phyloP scores from a whole-genome alignment of 37 sponge, comb jelly and placozoan genomes.

The Bolinopsis microptera region DNA sequence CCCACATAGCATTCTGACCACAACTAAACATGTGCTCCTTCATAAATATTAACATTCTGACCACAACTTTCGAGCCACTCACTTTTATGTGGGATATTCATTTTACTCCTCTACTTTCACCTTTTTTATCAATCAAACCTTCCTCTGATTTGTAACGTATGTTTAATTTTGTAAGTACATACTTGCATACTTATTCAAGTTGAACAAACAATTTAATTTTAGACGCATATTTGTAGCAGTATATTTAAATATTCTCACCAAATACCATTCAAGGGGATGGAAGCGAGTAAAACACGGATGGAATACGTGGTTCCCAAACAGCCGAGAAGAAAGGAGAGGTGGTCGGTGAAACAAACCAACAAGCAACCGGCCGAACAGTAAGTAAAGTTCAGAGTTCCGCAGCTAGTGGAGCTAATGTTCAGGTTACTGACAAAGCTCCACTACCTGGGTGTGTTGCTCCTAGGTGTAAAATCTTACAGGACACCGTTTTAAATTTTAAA shows the following conservation, averaged over 20 bases:
- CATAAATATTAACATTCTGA: too few species aligned
- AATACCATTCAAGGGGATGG: neutral
- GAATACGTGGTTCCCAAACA: neutral
- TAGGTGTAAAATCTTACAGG: neutral
- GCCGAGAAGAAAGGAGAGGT: neutral
- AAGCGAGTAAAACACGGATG: neutral
- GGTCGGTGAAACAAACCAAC: neutral
- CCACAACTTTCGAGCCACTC: too few species aligned
- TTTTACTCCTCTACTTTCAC: too few species aligned
- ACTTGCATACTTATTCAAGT: neutral
- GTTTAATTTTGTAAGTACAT: too few species aligned
- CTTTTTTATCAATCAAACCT: too few species aligned
- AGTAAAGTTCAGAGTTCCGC: neutral
- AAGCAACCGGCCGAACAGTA: neutral
- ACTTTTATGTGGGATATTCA: too few species aligned
- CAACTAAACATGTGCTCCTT: too few species aligned
- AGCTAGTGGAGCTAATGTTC: too few species aligned
- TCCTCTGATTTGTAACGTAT: too few species aligned
- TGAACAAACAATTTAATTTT: neutral
- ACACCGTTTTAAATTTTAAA: neutral
- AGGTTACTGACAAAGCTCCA: neutral
- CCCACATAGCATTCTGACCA: too few species aligned
- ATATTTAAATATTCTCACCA: neutral
- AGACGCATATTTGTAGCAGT: neutral
- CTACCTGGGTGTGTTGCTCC: neutral